A percentile compares a stretch with the other conserved stretches of the same genome.
Conservation (phyloP, 2,797 vertebrate genomes). For the Echiichthys vipera region DNA sequence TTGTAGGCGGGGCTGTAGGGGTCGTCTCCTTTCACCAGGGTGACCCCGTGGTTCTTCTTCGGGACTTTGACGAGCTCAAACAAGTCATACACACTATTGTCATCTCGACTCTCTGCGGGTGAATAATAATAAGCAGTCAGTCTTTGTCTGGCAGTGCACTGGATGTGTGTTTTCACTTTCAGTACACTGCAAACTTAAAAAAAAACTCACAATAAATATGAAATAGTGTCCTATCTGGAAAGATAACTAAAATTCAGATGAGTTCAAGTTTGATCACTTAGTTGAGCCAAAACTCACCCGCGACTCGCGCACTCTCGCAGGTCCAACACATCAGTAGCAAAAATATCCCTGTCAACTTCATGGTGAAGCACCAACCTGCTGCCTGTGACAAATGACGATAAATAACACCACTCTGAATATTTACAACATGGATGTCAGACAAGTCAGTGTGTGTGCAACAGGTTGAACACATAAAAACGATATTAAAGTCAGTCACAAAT, state of each 20-base stretch:
- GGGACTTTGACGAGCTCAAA: slow-evolving; percentile 92
- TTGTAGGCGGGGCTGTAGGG: slow-evolving; percentile 90
- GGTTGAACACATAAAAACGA: not conserved
- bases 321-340: slow-evolving; percentile 86
- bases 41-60: slow-evolving; percentile 91
- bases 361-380: slow-evolving; percentile 71
- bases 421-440: not conserved
- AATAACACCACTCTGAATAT: not conserved
- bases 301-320: slow-evolving; percentile 83
- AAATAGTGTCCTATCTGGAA: not conserved
- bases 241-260: not conserved
- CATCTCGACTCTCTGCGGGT: slow-evolving; percentile 84
- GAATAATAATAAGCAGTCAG: slow-evolving; percentile 46
- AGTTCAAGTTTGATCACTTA: not conserved
- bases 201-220: not conserved
- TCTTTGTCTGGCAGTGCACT: slow-evolving; percentile 31
- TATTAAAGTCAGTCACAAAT: not conserved
- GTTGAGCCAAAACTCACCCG: slow-evolving; percentile 88
- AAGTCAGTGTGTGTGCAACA: slow-evolving; percentile 12
- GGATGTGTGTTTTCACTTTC: slow-evolving; percentile 7
- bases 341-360: slow-evolving; percentile 87
- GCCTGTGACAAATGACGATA: slow-evolving; percentile 43
- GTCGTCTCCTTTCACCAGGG: slow-evolving; percentile 93
- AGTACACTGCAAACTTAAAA: not conserved
- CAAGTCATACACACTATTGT: slow-evolving; percentile 91